A percentile compares a stretch with the other conserved stretches of the same genome.
phyloP scores from a whole-genome alignment of 2,888 invertebrate genomes.

The Beris chalybata region DNA sequence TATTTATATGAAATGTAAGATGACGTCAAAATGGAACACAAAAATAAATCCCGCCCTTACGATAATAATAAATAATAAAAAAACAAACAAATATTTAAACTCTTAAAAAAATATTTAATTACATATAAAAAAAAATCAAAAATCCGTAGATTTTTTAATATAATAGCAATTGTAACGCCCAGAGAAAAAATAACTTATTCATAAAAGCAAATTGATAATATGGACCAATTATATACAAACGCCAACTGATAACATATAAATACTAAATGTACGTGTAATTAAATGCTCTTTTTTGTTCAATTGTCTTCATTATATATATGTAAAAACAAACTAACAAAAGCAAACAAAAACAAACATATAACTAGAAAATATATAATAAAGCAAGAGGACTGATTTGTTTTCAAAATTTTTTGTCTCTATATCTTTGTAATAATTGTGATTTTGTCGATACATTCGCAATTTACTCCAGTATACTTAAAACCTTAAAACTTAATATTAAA shows the following conservation, averaged over 20 bases:
- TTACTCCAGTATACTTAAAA: too few relatives aligned
- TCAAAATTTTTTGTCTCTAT: too few relatives aligned
- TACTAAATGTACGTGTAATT: neutral
- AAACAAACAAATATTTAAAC: neutral
- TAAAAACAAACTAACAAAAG: too few relatives aligned
- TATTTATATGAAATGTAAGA: slow-evolving; percentile 1
- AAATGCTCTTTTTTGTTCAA: neutral
- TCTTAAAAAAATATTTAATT: neutral
- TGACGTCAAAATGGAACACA: slow-evolving; percentile 16
- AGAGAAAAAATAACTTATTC: neutral
- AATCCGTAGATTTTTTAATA: slow-evolving; percentile 5
- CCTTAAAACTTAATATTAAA: too few relatives aligned
- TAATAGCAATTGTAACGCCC: neutral
- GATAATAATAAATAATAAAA: slow-evolving; percentile 32
- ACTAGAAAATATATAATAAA: too few relatives aligned
- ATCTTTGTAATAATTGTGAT: too few relatives aligned
- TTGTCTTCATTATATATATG: neutral
- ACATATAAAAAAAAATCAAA: slow-evolving; percentile 1
- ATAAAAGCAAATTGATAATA: slow-evolving; percentile 4
- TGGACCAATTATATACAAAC: slow-evolving; percentile 31
- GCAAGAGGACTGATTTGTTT: too few relatives aligned
- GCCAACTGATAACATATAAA: slow-evolving; percentile 17
- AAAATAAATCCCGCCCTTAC: slow-evolving; percentile 35
- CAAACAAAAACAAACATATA: too few relatives aligned
- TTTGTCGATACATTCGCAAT: too few relatives aligned